Base-by-base conservation (phyloP, 2,113 vertebrate species). In the Quiscalus mexicanus region DNA sequence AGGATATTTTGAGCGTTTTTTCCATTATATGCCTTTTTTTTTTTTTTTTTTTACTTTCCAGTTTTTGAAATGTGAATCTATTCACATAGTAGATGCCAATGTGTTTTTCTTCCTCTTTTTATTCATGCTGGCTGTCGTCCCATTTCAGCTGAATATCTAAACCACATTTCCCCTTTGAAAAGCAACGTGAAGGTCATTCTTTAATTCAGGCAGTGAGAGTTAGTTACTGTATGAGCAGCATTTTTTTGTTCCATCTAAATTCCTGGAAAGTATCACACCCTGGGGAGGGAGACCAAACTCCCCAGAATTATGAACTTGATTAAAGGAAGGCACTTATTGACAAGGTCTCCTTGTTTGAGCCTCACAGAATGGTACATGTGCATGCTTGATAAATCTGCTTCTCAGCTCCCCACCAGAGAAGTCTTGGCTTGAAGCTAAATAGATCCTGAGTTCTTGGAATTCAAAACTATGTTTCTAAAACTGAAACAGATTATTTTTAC, bases 121-220 rank as follows among this genome's bases (percentile, higher is more conserved):
- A 83, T 87, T 83, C 78, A 14, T 82, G 42, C 39, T 96, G 95
- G 87, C 91, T 79, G 28, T 65, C 0, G 0, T 93, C 94, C 91
- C 65, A 50, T 82, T 96, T 94, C 70, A 85, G 55, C 69, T 84
- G 87, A 93, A 79, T 91, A 73, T 93, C 91, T 94, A 83, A 92
- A 80, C 49, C 35, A 37, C 56, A 58, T 85, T 94, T 91, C 37
- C 69, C 42, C 24, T 73, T 79, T 90, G 70, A 79, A 95, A 90
- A 80, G 58, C 53, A 74, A 42, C 0, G 0, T 83, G 74, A 96
- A 94, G 91, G 84, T 95, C 77, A 65, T 79, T 93, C 77, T 92
- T 84, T 91, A 45, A 90, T 93, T 93, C 81, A 83, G 53, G 25
- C 39, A 69, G 42, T 21, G 42, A 42, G 42, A 93, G 39, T 81